Percentiles rank a stretch among this genome's conserved stretches.
These are phyloP conservation scores for Ateles fusciceps DNA, from an alignment of 2,797 vertebrate species.

Conservation along the genomic window DNA sequence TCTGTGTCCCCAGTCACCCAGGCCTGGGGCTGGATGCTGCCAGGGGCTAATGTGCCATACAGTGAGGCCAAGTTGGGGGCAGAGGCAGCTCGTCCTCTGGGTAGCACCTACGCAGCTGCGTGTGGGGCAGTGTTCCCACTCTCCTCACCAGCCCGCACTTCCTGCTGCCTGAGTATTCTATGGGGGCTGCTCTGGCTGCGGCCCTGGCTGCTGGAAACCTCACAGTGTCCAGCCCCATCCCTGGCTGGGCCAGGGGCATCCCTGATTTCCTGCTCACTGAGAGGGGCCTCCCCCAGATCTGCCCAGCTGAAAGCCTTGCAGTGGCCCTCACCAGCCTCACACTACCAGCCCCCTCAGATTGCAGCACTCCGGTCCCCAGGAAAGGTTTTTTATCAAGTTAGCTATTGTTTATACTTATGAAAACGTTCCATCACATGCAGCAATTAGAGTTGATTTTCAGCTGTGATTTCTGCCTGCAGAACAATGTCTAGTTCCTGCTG, in stretches of 20 bases:
- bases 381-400: neutral
- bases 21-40: neutral
- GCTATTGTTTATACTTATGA: neutral
- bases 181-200: neutral
- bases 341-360: neutral
- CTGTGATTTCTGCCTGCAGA: neutral
- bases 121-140: neutral
- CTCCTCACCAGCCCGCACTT: neutral
- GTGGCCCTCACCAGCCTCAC: neutral
- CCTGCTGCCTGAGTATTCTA: neutral
- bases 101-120: neutral
- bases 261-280: accelerated
- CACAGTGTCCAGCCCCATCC: neutral
- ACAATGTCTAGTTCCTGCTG: neutral
- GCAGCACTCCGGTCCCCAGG: neutral
- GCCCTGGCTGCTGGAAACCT: neutral
- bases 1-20: neutral
- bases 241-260: too few relatives aligned
- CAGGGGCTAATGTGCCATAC: neutral
- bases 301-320: neutral
- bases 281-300: neutral
- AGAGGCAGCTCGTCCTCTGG: neutral
- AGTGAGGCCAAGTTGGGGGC: neutral
- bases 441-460: neutral
- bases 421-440: neutral